phyloP scores from a whole-genome alignment of 2,888 invertebrate genomes.

The Gastracanthus pulcherrimus region DNA sequence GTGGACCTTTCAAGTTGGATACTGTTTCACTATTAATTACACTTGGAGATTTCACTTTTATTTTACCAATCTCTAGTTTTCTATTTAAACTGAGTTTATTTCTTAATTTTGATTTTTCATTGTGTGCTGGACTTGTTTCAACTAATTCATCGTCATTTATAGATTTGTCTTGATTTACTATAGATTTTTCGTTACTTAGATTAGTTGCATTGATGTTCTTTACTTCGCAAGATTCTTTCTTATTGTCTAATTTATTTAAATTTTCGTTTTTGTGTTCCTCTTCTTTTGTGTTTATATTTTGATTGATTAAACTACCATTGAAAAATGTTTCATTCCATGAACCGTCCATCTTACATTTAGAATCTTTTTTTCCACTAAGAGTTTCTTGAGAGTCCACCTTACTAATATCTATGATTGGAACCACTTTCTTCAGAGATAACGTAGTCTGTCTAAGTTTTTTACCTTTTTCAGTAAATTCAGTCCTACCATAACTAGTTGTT shows the following conservation, averaged over 20 bases:
- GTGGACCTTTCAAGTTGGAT: neutral
- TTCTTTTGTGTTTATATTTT: neutral
- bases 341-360: neutral
- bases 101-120: conserved; percentile 48
- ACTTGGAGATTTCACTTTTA: conserved; percentile 6
- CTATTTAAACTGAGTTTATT: conserved; percentile 43
- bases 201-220: neutral
- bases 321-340: conserved; percentile 9
- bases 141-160: conserved; percentile 44
- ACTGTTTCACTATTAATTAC: neutral
- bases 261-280: neutral
- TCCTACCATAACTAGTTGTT: conserved; percentile 58
- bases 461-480: conserved; percentile 58
- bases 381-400: conserved; percentile 15
- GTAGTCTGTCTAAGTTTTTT: conserved; percentile 67
- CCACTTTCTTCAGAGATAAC: conserved; percentile 60
- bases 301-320: too few relatives aligned
- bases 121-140: conserved; percentile 38
- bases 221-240: neutral
- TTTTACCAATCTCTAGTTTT: conserved; percentile 9
- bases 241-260: neutral
- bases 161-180: neutral
- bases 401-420: conserved; percentile 58
- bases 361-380: conserved; percentile 1
- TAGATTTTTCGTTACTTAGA: neutral